Conservation (phyloP, 2,113 vertebrate genomes). For the Crotalus helleri region DNA sequence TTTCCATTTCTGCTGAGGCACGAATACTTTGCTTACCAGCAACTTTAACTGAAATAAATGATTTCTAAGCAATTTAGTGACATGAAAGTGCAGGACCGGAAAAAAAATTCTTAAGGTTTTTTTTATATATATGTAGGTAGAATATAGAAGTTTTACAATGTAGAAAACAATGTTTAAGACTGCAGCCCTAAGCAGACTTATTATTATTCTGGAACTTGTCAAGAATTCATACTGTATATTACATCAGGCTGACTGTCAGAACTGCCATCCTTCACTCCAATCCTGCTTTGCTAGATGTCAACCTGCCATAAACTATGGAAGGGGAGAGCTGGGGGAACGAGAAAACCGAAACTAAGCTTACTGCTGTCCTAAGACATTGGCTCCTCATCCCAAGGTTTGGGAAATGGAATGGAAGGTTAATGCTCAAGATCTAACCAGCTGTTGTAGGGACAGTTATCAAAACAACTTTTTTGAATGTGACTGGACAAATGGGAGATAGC, state of each 20-base stretch:
- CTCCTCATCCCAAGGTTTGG: neutral
- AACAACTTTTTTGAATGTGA: neutral
- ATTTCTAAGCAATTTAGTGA: neutral
- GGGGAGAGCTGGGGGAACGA: neutral
- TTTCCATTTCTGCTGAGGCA: constrained; percentile 26
- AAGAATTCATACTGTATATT: neutral
- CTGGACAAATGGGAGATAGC: neutral
- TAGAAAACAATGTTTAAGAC: constrained; percentile 11
- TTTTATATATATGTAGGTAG: constrained; percentile 22
- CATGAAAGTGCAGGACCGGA: neutral
- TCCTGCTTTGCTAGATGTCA: neutral
- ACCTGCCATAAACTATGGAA: neutral
- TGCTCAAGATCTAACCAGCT: neutral
- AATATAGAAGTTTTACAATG: neutral
- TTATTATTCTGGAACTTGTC: neutral
- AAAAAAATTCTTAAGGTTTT: neutral
- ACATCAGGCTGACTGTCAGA: neutral
- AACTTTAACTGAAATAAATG: neutral
- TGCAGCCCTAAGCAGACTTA: neutral
- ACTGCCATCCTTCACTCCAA: neutral
- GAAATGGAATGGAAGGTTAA: neutral
- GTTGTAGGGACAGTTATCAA: neutral
- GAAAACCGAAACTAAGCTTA: neutral
- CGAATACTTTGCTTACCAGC: neutral
- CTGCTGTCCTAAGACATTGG: neutral